Base-by-base conservation (phyloP, 2,888 invertebrate genomes). In the Branchellion lobata region DNA sequence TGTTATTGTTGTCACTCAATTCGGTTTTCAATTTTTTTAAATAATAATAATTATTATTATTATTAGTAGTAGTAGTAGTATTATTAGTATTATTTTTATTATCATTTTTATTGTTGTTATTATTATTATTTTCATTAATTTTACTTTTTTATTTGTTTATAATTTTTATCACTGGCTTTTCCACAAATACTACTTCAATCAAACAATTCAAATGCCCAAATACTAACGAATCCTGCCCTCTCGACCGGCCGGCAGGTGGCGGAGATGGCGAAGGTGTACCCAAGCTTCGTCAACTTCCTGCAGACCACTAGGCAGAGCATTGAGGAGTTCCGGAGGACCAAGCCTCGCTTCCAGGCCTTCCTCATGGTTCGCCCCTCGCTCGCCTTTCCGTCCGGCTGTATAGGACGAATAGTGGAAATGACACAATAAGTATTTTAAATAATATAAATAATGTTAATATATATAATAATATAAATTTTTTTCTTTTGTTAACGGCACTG, bases 331-430 rank as follows among this genome's bases (percentile, higher is more conserved):
- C 96, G 96, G 90, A 91, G 91, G 87, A 92, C 92, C 86, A 95
- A 96, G 89, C 95, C 96, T 61, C 91, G 96, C 87, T 99, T 99
- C 90, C 96, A 97, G 90, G 97, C 97, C 86, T 98, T 98, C 90
- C 91, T 98, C 83, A 97, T 96, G 90, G 94, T 96, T 85, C 93
- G 94, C 87, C n/a, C n/a, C n/a, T n/a, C n/a, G n/a, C n/a, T n/a
- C n/a, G n/a, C n/a, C 47, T 47, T 47, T 14, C 47, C 47, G 8
- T 47, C 8, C 18, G 8, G 47, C 47, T 47, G 18, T 47, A 14
- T 47, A 47, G 18, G 8, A 47, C 18, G 47, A 47, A n/a, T n/a
- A n/a, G n/a, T n/a, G n/a, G 8, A 47, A 51, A 31, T 74, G 5
- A 14, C 14, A 51, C 8, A 47, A 74, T 74, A 27, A 24, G 11